Percentiles rank a stretch among this genome's conserved stretches.
Evolutionary conservation across 2,113 vertebrate genomes (phyloP).

Genomic region (Holacanthus passer): DNA sequence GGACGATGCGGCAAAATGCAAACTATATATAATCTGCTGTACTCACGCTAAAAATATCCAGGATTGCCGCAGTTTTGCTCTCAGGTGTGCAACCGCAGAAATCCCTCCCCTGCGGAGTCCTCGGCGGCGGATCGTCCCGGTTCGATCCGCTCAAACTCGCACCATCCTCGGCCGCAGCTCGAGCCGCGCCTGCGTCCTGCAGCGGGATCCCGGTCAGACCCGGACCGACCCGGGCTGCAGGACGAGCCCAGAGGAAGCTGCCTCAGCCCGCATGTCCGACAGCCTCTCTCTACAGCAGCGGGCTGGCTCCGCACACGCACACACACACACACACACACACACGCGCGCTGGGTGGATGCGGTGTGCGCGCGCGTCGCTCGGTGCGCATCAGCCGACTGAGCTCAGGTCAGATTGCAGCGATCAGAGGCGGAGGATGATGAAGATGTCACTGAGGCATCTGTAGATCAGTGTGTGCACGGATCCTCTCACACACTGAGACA

Average conservation of each 20-base stretch:
- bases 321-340: no score
- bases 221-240: constrained; percentile 29
- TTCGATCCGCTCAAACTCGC: constrained; percentile 45
- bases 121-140: constrained; percentile 19
- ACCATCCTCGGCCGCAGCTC: constrained; percentile 40
- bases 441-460: no score
- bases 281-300: no score
- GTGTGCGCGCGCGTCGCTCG: no score
- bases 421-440: background rate
- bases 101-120: background rate
- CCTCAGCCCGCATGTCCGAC: background rate
- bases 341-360: no score
- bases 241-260: background rate
- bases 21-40: constrained; percentile 3
- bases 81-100: constrained; percentile 8
- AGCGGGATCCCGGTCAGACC: constrained; percentile 9
- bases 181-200: constrained; percentile 66
- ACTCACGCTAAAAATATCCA: constrained; percentile 69
- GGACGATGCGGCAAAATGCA: constrained; percentile 59
- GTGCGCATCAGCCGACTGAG: constrained; percentile 46
- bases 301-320: no score
- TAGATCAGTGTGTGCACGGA: no score
- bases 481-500: no score
- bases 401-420: constrained; percentile 25
- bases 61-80: background rate